Evolutionary conservation across 2,113 vertebrate species (phyloP).

Genomic region (Mustela nigripes): DNA sequence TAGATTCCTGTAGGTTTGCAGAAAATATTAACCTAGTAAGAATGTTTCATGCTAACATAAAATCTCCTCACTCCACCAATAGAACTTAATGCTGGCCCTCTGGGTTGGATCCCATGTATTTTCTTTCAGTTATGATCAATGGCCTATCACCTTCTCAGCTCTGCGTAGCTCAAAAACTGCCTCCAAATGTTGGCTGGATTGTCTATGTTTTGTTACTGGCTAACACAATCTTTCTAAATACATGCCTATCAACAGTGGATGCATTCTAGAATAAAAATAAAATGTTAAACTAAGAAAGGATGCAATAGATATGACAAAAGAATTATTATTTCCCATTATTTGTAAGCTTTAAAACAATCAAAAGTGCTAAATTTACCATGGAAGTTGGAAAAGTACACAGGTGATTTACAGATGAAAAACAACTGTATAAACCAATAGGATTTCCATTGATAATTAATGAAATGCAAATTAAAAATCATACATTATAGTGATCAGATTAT

Average conservation of each 20-base stretch:
- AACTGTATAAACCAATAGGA: background rate
- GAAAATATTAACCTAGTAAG: background rate
- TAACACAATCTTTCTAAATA: background rate
- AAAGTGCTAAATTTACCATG: background rate
- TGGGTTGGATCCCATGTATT: background rate
- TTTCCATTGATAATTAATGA: background rate
- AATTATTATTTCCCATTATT: background rate
- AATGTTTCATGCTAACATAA: background rate
- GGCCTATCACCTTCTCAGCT: background rate
- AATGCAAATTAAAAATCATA: background rate
- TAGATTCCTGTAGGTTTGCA: background rate
- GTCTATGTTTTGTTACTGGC: background rate
- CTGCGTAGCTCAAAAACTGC: too few relatives aligned
- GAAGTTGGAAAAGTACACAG: background rate
- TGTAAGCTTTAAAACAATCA: background rate
- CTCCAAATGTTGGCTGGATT: background rate
- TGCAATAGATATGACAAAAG: background rate
- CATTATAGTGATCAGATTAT: background rate
- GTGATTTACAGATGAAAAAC: background rate
- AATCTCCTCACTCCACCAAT: background rate
- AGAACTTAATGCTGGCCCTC: background rate
- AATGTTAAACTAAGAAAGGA: background rate
- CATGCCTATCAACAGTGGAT: background rate
- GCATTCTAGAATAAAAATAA: background rate
- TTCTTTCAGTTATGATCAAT: background rate